A percentile compares a stretch with the other conserved stretches of the same genome.
phyloP scores from a whole-genome alignment of 2,797 vertebrate genomes.

The Lophotriccus pileatus region DNA sequence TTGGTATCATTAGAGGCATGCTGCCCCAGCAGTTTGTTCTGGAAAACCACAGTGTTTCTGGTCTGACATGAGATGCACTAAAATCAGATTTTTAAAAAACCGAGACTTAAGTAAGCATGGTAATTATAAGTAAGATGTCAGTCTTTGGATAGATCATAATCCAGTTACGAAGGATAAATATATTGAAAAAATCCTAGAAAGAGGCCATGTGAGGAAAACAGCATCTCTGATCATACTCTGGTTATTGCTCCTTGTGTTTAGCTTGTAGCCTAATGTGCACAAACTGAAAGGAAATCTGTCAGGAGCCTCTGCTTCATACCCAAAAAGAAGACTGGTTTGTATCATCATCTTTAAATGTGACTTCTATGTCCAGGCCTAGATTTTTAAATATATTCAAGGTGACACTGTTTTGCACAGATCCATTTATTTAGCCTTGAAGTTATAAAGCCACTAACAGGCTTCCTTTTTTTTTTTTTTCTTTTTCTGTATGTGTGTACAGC shows the following conservation, averaged over 20 bases:
- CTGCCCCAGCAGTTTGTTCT: not conserved
- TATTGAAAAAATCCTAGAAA: not conserved
- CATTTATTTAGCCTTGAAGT: not conserved
- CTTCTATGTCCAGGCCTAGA: not conserved
- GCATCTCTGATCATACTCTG: not conserved
- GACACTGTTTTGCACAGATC: not conserved
- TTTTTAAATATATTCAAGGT: not conserved
- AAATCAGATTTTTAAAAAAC: not conserved
- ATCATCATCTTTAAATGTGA: not conserved
- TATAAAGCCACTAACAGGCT: not conserved
- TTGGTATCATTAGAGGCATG: not conserved
- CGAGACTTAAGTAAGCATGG: not conserved
- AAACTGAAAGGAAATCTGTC: not conserved
- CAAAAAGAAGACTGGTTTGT: not conserved
- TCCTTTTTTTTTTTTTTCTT: fast-evolving
- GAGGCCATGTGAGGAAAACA: not conserved
- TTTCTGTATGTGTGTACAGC: not conserved
- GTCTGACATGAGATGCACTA: not conserved
- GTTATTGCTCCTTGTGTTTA: not conserved
- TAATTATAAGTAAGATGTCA: not conserved
- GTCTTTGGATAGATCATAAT: not conserved
- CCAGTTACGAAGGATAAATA: not conserved
- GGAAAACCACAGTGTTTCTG: not conserved
- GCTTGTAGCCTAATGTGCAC: not conserved
- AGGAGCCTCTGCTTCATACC: not conserved